A percentile compares a stretch with the other conserved stretches of the same genome.
These are phyloP conservation scores for Flexamia atlantica DNA, from an alignment of 2,888 invertebrate genomes.

Conservation along the genomic window DNA sequence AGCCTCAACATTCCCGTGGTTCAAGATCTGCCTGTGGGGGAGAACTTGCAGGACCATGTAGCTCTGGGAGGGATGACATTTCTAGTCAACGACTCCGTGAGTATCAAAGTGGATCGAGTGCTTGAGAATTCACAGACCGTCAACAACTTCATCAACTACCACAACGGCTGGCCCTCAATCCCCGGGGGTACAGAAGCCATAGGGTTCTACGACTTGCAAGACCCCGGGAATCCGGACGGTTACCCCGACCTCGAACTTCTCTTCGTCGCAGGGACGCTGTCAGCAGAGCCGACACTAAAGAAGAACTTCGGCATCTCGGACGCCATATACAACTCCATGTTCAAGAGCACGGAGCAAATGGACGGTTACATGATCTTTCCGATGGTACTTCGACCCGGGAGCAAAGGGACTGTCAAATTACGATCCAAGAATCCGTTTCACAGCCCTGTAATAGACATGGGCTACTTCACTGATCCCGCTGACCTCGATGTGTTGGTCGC, in stretches of 20 bases:
- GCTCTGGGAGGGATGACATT: constrained; percentile 82
- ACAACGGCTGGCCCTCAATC: constrained; percentile 79
- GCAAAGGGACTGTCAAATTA: constrained; percentile 82
- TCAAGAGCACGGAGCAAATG: constrained; percentile 74
- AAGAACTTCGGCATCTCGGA: constrained; percentile 78
- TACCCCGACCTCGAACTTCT: constrained; percentile 83
- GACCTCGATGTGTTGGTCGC: constrained; percentile 82
- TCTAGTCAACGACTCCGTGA: constrained; percentile 75
- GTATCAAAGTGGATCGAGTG: constrained; percentile 73
- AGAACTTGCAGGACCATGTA: constrained; percentile 84
- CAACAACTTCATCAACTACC: constrained; percentile 77
- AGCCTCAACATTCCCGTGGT: constrained; percentile 77
- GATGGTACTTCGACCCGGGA: constrained; percentile 83
- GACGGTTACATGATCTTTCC: constrained; percentile 80
- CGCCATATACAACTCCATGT: constrained; percentile 74
- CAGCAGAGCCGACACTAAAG: constrained; percentile 75
- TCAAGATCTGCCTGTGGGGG: constrained; percentile 81
- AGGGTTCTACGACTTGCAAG: constrained; percentile 80
- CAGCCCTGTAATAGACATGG: constrained; percentile 82
- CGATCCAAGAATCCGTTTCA: constrained; percentile 81
- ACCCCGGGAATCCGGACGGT: constrained; percentile 77
- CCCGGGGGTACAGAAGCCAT: constrained; percentile 84
- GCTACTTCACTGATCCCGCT: constrained; percentile 80
- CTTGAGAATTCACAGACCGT: constrained; percentile 72
- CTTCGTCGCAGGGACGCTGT: constrained; percentile 78